Percentiles rank a stretch among this genome's conserved stretches.
phyloP scores from a whole-genome alignment of 2,888 invertebrate genomes.

The Hyposoter dolosus region DNA sequence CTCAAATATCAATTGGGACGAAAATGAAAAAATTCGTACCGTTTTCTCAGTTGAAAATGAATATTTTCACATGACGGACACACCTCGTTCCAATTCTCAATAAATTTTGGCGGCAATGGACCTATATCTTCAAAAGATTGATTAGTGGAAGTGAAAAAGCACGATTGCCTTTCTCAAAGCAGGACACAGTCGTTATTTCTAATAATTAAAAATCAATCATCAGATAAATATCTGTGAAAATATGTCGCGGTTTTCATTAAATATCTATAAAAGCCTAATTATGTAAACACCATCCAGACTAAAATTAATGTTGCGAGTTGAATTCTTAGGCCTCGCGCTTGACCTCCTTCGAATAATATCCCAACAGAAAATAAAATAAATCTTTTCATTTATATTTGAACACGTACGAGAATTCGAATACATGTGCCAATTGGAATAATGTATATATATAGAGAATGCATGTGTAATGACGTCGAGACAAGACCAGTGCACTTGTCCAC shows the following conservation, averaged over 20 bases:
- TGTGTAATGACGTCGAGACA: slow-evolving; percentile 15
- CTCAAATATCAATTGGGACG: too few relatives aligned
- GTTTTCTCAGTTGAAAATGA: not conserved
- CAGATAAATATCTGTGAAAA: not conserved
- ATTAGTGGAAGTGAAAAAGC: too few relatives aligned
- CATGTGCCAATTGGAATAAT: not conserved
- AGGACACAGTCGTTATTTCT: too few relatives aligned
- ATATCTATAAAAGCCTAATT: not conserved
- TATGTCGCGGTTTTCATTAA: too few relatives aligned
- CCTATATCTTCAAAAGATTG: too few relatives aligned
- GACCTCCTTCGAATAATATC: slow-evolving; percentile 30
- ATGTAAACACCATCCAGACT: not conserved
- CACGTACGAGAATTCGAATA: not conserved
- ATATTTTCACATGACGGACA: not conserved
- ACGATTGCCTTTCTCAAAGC: not conserved
- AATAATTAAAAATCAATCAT: not conserved
- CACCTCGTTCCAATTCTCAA: not conserved
- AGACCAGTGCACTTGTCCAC: slow-evolving; percentile 31
- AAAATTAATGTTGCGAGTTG: not conserved
- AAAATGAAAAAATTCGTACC: not conserved
- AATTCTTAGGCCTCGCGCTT: not conserved
- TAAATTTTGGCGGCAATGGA: not conserved
- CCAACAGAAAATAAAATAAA: slow-evolving; percentile 28
- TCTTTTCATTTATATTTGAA: slow-evolving; percentile 9
- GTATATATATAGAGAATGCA: not conserved